phyloP scores from a whole-genome alignment of 2,888 invertebrate species.

The Ormyrus pomaceus region DNA sequence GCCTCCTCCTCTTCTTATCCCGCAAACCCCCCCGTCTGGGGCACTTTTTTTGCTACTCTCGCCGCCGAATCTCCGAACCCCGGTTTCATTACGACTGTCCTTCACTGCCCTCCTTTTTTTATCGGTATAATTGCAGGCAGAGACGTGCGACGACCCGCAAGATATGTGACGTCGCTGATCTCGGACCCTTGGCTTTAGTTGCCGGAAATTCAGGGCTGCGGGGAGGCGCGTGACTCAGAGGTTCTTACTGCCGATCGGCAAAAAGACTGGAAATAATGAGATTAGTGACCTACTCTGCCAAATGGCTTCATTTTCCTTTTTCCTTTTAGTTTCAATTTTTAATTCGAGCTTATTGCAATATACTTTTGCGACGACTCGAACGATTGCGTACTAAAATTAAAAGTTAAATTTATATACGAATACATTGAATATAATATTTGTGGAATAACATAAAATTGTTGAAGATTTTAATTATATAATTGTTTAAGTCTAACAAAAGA shows the following conservation, averaged over 20 bases:
- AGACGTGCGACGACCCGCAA: background rate
- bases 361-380: too few species aligned
- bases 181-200: slow-evolving; percentile 1
- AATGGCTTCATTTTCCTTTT: background rate
- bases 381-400: too few species aligned
- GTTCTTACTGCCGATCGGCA: too few species aligned
- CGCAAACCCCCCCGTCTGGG: background rate
- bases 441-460: too few species aligned
- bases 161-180: slow-evolving; percentile 17
- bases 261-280: too few species aligned
- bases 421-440: too few species aligned
- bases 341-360: background rate
- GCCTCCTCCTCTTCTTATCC: too few species aligned
- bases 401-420: too few species aligned
- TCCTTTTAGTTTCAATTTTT: background rate
- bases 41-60: slow-evolving; percentile 1
- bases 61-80: too few species aligned
- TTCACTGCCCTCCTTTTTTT: background rate
- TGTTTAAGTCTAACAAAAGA: too few species aligned
- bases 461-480: too few species aligned
- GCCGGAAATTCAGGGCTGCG: background rate
- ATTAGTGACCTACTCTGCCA: background rate
- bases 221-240: too few species aligned
- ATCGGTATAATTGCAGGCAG: slow-evolving; percentile 11
- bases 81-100: background rate